Evolutionary conservation across 35 echinoderm and acorn worm genomes (phyloP).

Genomic region (Stichopus chloronotus): DNA sequence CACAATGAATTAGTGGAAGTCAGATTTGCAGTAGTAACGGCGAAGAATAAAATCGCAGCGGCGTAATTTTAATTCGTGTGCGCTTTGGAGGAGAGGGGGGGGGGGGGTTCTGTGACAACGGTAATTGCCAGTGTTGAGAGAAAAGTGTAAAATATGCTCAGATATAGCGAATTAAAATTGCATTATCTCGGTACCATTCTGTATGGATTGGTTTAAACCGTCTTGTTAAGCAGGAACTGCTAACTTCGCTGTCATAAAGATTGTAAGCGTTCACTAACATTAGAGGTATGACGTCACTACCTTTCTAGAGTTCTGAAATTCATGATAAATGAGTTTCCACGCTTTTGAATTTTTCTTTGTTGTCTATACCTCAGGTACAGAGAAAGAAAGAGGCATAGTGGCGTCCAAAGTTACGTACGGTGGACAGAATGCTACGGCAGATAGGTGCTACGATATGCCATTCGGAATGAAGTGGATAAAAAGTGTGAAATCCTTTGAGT

Average conservation of each 20-base stretch:
- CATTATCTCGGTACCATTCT: too few species aligned
- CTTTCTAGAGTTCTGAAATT: not conserved
- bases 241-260: not conserved
- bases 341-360: not conserved
- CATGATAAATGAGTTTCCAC: not conserved
- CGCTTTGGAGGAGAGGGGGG: too few species aligned
- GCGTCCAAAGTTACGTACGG: not conserved
- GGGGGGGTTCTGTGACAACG: too few species aligned
- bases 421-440: not conserved
- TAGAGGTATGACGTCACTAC: not conserved
- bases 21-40: too few species aligned
- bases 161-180: too few species aligned
- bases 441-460: conserved; percentile 24
- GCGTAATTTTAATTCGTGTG: too few species aligned
- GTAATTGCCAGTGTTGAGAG: too few species aligned
- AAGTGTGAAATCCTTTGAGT: not conserved
- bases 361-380: not conserved
- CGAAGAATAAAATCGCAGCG: too few species aligned
- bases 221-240: not conserved
- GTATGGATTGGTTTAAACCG: too few species aligned
- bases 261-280: not conserved
- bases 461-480: conserved; percentile 22
- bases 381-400: conserved; percentile 6
- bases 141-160: too few species aligned
- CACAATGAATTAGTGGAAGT: too few species aligned